These are phyloP conservation scores for Acrobasis repandana DNA, from an alignment of 2,888 invertebrate species.

Conservation along the genomic window DNA sequence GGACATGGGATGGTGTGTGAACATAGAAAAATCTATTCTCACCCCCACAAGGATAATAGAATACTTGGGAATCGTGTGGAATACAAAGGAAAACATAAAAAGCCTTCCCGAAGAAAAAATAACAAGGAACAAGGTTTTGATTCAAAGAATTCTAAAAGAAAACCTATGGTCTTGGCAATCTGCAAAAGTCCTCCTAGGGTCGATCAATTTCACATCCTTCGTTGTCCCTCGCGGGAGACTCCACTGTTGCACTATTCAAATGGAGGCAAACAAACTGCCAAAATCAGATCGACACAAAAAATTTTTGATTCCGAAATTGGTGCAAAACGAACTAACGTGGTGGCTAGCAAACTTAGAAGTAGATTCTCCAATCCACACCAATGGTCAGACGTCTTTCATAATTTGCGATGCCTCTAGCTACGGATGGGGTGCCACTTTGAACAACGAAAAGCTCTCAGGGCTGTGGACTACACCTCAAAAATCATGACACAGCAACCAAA, in stretches of 20 bases:
- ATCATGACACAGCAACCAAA: conserved; percentile 29
- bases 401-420: conserved; percentile 26
- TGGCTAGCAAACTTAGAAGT: conserved; percentile 17
- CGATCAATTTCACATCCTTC: conserved; percentile 25
- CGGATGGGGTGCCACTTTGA: conserved; percentile 26
- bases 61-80: conserved; percentile 31
- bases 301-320: conserved; percentile 17
- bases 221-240: conserved; percentile 26
- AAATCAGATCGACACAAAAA: conserved; percentile 10
- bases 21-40: conserved; percentile 27
- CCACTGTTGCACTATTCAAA: conserved; percentile 27
- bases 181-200: conserved; percentile 25
- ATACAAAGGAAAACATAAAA: conserved; percentile 28
- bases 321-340: conserved; percentile 22
- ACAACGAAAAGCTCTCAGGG: conserved; percentile 16
- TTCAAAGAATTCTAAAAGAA: background rate
- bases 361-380: conserved; percentile 15
- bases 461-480: conserved; percentile 21
- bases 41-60: conserved; percentile 23
- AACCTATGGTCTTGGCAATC: conserved; percentile 23
- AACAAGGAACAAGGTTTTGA: background rate
- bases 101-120: too few relatives aligned
- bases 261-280: conserved; percentile 27
- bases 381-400: conserved; percentile 18
- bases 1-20: conserved; percentile 32